phyloP scores from a whole-genome alignment of 2,888 invertebrate genomes.

The Aspidapion aeneum region DNA sequence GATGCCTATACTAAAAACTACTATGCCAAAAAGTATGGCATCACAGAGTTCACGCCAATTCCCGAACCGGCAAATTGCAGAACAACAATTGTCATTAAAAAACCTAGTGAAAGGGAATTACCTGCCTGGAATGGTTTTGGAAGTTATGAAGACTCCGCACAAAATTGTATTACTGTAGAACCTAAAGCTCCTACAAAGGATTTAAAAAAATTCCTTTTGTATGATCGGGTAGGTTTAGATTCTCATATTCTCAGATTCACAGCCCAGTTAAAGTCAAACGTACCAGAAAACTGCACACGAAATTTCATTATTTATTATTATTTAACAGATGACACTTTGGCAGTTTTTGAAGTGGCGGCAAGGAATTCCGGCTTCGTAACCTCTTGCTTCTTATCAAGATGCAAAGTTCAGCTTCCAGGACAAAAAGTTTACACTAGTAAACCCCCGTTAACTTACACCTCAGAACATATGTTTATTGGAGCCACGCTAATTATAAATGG shows the following conservation, averaged over 20 bases:
- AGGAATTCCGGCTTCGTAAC: conserved; percentile 49
- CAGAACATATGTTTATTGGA: conserved; percentile 83
- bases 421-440: conserved; percentile 67
- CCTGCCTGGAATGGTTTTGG: conserved; percentile 94
- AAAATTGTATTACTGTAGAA: conserved; percentile 77
- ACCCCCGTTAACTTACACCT: conserved; percentile 71
- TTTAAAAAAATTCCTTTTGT: conserved; percentile 57
- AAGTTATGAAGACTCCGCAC: conserved; percentile 83
- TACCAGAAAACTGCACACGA: conserved; percentile 60
- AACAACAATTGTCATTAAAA: conserved; percentile 35
- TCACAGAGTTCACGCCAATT: conserved; percentile 64
- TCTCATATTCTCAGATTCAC: conserved; percentile 76
- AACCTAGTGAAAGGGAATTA: conserved; percentile 50
- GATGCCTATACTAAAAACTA: conserved; percentile 84
- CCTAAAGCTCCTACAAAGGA: conserved; percentile 75
- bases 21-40: conserved; percentile 56
- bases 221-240: conserved; percentile 63
- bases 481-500: conserved; percentile 72
- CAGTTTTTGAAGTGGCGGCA: conserved; percentile 73
- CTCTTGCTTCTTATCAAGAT: conserved; percentile 62
- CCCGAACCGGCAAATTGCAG: conserved; percentile 47
- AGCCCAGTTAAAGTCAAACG: conserved; percentile 71
- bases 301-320: conserved; percentile 79
- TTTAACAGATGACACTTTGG: conserved; percentile 79
- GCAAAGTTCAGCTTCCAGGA: conserved; percentile 67